phyloP scores from a whole-genome alignment of 2,113 vertebrate genomes.

The Pterophyllum scalare region DNA sequence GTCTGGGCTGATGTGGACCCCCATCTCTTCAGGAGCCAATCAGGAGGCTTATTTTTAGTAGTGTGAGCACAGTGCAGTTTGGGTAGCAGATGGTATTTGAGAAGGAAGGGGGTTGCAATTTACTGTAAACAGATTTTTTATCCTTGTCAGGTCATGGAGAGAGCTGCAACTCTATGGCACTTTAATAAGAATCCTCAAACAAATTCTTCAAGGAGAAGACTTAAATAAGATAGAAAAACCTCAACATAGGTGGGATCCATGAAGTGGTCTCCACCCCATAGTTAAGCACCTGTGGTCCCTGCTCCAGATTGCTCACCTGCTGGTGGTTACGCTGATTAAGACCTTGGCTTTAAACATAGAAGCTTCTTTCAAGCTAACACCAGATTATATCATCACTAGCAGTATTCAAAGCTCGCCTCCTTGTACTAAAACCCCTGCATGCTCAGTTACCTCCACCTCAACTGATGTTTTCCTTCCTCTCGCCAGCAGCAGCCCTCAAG shows the following conservation, averaged over 20 bases:
- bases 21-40: conserved; percentile 70
- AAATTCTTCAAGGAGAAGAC: conserved; percentile 65
- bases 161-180: conserved; percentile 69
- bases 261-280: too few species aligned
- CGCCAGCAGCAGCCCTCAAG: background rate
- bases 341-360: too few species aligned
- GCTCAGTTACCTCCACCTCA: background rate
- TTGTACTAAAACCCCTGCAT: background rate
- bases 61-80: conserved; percentile 64
- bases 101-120: conserved; percentile 85
- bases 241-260: background rate
- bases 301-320: too few species aligned
- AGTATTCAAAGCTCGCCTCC: too few species aligned
- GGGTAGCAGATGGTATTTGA: conserved; percentile 89
- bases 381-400: too few species aligned
- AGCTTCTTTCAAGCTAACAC: too few species aligned
- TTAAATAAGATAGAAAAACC: conserved; percentile 55
- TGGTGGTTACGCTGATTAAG: too few species aligned
- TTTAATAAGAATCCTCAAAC: conserved; percentile 79
- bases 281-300: too few species aligned
- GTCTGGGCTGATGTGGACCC: conserved; percentile 59
- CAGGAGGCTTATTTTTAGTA: conserved; percentile 83
- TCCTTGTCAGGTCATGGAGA: conserved; percentile 91
- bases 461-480: too few species aligned
- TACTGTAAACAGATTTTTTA: conserved; percentile 97